phyloP scores from a whole-genome alignment of 1,140 invertebrate genomes.

The Mamestra configurata region DNA sequence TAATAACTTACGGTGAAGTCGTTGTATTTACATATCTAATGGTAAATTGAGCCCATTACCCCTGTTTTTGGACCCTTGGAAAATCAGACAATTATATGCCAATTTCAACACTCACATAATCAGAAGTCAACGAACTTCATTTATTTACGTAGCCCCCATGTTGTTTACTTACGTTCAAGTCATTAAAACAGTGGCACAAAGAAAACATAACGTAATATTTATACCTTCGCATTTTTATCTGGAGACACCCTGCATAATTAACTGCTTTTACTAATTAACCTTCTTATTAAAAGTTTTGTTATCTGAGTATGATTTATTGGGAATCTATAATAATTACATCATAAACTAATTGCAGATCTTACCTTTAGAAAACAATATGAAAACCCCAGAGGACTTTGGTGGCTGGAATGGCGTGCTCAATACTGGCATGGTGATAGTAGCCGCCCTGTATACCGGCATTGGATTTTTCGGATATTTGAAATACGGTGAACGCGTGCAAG shows the following conservation, averaged over 20 bases:
- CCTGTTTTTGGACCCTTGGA: not conserved
- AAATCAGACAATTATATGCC: not conserved
- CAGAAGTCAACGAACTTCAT: not conserved
- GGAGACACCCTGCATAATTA: conserved; percentile 4
- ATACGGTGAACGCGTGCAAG: conserved; percentile 93
- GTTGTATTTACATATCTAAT: not conserved
- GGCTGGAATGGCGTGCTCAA: conserved; percentile 95
- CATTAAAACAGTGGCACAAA: not conserved
- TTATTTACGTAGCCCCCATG: not conserved
- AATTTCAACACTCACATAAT: not conserved
- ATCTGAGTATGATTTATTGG: not conserved
- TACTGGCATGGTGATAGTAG: conserved; percentile 95
- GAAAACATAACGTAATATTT: not conserved
- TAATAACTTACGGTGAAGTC: not conserved
- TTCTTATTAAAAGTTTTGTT: not conserved
- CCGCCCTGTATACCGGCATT: conserved; percentile 93
- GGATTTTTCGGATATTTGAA: conserved; percentile 97
- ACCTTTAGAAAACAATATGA: conserved; percentile 97
- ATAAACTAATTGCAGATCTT: conserved; percentile 89
- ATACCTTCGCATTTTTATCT: not conserved
- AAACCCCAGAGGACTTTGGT: conserved; percentile 93
- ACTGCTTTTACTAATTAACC: conserved; percentile 13
- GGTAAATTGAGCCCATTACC: not conserved
- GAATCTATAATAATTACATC: not conserved
- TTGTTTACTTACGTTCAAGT: not conserved